A percentile compares a stretch with the other conserved stretches of the same genome.
Conservation (phyloP, 2,113 vertebrate species). For the Rhinichthys klamathensis region DNA sequence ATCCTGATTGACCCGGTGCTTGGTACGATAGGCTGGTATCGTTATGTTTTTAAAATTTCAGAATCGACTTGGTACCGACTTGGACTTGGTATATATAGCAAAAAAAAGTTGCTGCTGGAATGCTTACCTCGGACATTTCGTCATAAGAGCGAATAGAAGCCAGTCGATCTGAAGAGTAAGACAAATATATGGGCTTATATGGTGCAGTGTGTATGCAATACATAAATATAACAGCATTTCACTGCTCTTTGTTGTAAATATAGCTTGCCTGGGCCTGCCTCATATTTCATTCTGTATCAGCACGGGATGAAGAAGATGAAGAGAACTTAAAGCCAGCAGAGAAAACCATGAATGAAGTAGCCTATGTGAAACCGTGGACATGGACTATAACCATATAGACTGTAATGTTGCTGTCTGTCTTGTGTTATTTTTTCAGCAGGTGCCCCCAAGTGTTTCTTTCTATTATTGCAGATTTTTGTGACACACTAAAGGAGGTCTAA, state of each 20-base stretch:
- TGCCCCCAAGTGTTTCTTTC: neutral
- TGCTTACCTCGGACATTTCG: conserved; percentile 84
- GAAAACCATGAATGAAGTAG: neutral
- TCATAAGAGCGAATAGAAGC: conserved; percentile 83
- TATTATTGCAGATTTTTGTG: neutral
- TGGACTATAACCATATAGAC: neutral
- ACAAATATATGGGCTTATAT: neutral
- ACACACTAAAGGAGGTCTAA: neutral
- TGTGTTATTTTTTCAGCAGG: neutral
- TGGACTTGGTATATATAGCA: no score
- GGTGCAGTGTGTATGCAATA: neutral
- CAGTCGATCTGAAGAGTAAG: conserved; percentile 81
- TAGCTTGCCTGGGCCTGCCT: neutral
- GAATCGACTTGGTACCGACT: no score
- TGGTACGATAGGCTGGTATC: no score
- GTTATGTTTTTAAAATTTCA: no score
- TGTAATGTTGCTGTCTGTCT: neutral
- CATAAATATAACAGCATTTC: neutral
- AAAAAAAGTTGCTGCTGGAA: neutral
- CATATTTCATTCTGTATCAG: neutral
- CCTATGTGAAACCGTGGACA: neutral
- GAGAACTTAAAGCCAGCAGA: neutral
- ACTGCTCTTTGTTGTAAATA: neutral
- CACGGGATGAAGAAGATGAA: no score
- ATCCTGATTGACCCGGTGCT: no score